Evolutionary conservation across 2,797 vertebrate genomes (phyloP).

Genomic region (Phalanger gymnotis): DNA sequence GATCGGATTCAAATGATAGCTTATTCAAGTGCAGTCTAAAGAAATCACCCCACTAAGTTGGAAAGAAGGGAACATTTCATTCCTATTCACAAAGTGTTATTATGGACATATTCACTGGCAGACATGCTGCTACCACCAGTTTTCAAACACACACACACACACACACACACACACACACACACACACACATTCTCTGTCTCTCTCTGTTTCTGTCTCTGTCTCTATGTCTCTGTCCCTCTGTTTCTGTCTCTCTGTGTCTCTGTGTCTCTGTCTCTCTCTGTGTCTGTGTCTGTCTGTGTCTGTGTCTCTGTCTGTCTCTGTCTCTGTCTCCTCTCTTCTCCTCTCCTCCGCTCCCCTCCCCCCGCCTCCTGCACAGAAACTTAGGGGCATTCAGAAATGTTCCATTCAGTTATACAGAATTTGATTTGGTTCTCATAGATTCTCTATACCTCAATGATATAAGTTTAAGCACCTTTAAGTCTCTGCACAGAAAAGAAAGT

Average conservation of each 20-base stretch:
- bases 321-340: no score
- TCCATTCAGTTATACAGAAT: not conserved
- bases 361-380: no score
- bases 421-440: not conserved
- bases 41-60: not conserved
- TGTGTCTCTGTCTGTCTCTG: no score
- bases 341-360: no score
- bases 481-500: not conserved
- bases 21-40: not conserved
- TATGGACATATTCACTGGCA: not conserved
- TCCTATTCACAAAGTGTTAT: not conserved
- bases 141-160: not conserved
- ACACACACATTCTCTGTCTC: not conserved
- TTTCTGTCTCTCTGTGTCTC: accelerated
- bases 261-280: no score
- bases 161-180: no score
- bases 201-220: not conserved
- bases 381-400: not conserved
- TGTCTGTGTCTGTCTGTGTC: no score
- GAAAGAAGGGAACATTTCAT: not conserved
- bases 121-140: not conserved
- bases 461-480: not conserved
- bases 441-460: not conserved
- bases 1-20: not conserved
- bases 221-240: not conserved